Evolutionary conservation across 2,113 vertebrate species (phyloP).

Genomic region (Brachirus orientalis): DNA sequence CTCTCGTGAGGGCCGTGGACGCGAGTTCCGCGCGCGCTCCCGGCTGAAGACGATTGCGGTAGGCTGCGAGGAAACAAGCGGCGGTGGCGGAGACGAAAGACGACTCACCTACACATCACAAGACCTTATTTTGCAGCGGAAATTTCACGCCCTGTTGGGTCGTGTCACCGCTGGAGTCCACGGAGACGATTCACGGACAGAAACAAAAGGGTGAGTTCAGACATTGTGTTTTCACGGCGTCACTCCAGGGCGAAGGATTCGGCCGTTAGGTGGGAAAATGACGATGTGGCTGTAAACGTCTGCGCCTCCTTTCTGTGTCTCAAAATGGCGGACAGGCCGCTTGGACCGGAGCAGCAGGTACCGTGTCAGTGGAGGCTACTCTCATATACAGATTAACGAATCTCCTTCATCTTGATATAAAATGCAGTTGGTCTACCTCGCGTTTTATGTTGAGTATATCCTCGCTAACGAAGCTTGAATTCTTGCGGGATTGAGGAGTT

Average conservation of each 20-base stretch:
- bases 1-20: conserved; percentile 55
- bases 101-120: conserved; percentile 67
- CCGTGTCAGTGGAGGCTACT: conserved; percentile 44
- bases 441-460: not conserved
- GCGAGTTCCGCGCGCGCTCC: conserved; percentile 71
- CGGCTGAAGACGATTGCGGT: conserved; percentile 76
- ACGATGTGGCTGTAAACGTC: conserved; percentile 80
- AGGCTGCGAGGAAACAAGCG: conserved; percentile 73
- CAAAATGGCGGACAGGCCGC: conserved; percentile 87
- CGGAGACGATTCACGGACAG: conserved; percentile 50
- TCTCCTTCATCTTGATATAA: not conserved
- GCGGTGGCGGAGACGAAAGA: conserved; percentile 59
- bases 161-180: conserved; percentile 47
- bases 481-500: not conserved
- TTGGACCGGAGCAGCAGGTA: conserved; percentile 77
- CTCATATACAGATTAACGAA: not conserved
- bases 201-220: conserved; percentile 74
- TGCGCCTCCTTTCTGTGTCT: conserved; percentile 83
- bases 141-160: conserved; percentile 65
- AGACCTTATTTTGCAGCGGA: conserved; percentile 56
- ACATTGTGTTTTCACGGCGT: conserved; percentile 1
- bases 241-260: conserved; percentile 44
- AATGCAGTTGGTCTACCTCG: not conserved
- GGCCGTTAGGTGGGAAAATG: conserved; percentile 70
- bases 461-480: not conserved